These are phyloP conservation scores for Antheraea pernyi DNA, from an alignment of 1,140 invertebrate genomes.

Conservation along the genomic window DNA sequence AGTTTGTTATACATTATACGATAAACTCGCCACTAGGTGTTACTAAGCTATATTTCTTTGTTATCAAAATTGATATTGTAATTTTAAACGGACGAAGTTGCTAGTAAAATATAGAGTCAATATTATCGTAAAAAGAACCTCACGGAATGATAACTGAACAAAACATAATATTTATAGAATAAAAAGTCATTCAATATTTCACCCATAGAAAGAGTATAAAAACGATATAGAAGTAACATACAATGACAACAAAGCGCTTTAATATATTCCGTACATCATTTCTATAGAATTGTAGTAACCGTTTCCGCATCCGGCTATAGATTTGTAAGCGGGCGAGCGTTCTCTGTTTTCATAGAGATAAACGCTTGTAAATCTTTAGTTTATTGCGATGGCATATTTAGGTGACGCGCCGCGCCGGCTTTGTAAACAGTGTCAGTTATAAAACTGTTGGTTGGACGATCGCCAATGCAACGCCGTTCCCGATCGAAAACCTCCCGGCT, in stretches of 20 bases:
- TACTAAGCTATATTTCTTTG: no score
- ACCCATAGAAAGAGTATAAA: not conserved
- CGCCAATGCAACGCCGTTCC: slow-evolving; percentile 43
- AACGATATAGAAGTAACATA: not conserved
- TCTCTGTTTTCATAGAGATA: slow-evolving; percentile 17
- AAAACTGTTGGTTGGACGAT: slow-evolving; percentile 55
- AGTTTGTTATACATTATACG: no score
- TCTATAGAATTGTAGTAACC: slow-evolving; percentile 21
- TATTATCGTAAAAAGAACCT: no score
- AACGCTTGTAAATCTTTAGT: slow-evolving; percentile 24
- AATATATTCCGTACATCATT: slow-evolving; percentile 13
- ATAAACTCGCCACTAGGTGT: no score
- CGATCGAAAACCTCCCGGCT: slow-evolving; percentile 20
- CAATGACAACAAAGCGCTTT: slow-evolving; percentile 3
- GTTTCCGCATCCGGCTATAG: slow-evolving; percentile 27
- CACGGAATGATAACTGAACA: no score
- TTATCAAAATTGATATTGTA: no score
- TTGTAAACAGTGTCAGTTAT: slow-evolving; percentile 51
- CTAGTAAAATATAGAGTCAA: no score
- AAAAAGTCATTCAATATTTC: no score
- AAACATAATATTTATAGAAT: no score
- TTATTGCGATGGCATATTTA: slow-evolving; percentile 39
- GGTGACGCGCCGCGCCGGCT: slow-evolving; percentile 33
- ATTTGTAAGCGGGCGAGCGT: slow-evolving; percentile 5
- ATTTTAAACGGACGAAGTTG: no score